These are phyloP conservation scores for Empidonax alnorum DNA, from an alignment of 2,113 vertebrate genomes.

Conservation along the genomic window DNA sequence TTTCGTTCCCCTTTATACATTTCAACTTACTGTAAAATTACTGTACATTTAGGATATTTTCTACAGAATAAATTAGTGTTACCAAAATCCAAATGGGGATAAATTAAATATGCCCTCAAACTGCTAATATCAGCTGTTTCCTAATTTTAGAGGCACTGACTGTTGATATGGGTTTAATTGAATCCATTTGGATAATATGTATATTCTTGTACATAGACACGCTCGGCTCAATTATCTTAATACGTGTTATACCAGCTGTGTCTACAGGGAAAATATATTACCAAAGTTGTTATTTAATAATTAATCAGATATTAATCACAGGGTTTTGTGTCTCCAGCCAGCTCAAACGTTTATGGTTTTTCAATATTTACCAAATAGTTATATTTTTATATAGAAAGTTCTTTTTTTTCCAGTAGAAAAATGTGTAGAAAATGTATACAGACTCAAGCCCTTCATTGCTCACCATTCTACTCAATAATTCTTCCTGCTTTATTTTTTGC, in stretches of 20 bases:
- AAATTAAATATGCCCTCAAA: not conserved
- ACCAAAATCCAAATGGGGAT: not conserved
- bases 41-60: not conserved
- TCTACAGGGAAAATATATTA: conserved; percentile 14
- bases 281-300: conserved; percentile 8
- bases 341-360: not conserved
- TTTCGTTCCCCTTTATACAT: not conserved
- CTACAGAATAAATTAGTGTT: not conserved
- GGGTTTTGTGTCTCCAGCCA: not conserved
- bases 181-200: not conserved
- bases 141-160: not conserved
- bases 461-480: not conserved
- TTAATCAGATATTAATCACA: not conserved
- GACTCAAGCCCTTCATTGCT: not conserved
- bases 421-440: not conserved
- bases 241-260: not conserved
- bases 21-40: not conserved
- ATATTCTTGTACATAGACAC: not conserved
- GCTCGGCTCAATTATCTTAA: not conserved
- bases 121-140: not conserved
- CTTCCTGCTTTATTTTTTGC: not conserved
- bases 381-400: not conserved
- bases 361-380: not conserved
- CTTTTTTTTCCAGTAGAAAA: not conserved
- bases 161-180: not conserved